phyloP scores from a whole-genome alignment of 2,113 vertebrate genomes.

The Ctenodactylus gundi region DNA sequence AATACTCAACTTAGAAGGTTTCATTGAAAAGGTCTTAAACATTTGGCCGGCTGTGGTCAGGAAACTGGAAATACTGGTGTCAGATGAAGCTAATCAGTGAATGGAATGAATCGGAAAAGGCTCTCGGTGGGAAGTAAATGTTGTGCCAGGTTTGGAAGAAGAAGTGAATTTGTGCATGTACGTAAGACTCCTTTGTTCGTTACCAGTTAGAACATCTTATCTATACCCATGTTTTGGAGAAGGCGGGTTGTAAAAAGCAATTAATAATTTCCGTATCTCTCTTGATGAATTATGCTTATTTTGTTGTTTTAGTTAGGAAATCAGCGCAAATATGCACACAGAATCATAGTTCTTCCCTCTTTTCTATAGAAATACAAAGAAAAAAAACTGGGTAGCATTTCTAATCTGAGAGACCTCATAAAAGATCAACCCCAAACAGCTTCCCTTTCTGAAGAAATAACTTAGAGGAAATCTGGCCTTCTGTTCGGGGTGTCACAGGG shows the following conservation, averaged over 20 bases:
- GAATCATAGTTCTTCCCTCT: not conserved
- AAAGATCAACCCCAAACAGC: not conserved
- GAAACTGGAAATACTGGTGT: not conserved
- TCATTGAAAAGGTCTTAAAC: not conserved
- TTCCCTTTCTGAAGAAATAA: not conserved
- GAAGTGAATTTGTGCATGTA: not conserved
- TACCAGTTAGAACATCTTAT: not conserved
- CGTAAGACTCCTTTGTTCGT: not conserved
- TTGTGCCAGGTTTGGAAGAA: not conserved
- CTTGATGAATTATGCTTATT: not conserved
- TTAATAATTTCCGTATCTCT: not conserved
- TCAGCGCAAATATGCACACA: not conserved
- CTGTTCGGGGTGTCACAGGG: fast-evolving
- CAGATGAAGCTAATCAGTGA: not conserved
- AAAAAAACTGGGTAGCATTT: not conserved
- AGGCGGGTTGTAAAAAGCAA: not conserved
- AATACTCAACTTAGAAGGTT: not conserved
- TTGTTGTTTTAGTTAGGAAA: not conserved
- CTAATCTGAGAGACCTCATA: not conserved
- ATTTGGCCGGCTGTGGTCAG: not conserved
- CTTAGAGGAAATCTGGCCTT: not conserved
- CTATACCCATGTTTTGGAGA: not conserved
- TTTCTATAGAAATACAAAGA: not conserved
- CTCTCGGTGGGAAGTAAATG: not conserved
- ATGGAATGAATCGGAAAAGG: not conserved